phyloP scores from a whole-genome alignment of 2,888 invertebrate species.

The Muschampia plurimacula region DNA sequence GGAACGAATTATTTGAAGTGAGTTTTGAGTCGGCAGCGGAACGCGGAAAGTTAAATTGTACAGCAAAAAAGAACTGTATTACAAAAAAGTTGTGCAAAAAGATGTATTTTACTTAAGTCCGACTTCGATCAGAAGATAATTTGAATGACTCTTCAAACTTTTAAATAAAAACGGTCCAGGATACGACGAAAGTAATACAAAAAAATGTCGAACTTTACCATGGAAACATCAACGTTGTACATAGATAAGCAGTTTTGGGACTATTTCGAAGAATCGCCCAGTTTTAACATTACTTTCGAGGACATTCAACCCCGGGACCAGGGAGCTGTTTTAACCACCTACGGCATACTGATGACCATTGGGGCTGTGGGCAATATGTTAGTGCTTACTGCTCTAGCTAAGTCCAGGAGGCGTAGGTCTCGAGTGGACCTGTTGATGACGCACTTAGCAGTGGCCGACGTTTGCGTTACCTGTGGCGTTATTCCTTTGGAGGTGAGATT shows the following conservation, averaged over 20 bases:
- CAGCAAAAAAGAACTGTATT: background rate
- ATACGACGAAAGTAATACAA: background rate
- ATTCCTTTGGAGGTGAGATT: conserved; percentile 89
- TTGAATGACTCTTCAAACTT: background rate
- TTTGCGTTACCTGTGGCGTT: conserved; percentile 92
- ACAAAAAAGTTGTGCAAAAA: background rate
- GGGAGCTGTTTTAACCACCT: conserved; percentile 84
- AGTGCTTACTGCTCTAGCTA: conserved; percentile 88
- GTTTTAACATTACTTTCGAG: conserved; percentile 43
- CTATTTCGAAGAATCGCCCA: conserved; percentile 61
- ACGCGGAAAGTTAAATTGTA: background rate
- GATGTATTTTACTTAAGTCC: background rate
- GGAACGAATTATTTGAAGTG: background rate
- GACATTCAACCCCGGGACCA: conserved; percentile 59
- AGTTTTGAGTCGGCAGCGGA: background rate
- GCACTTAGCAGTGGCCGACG: conserved; percentile 91
- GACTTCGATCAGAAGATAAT: background rate
- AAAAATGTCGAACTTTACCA: conserved; percentile 17
- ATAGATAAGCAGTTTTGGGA: conserved; percentile 70
- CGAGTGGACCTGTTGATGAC: conserved; percentile 92
- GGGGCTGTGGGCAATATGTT: conserved; percentile 90
- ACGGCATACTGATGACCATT: conserved; percentile 86
- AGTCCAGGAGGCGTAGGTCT: conserved; percentile 87
- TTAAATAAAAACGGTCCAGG: background rate
- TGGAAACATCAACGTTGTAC: conserved; percentile 29